Percentiles rank a stretch among this genome's conserved stretches.
Evolutionary conservation across 53 echinoderm and acorn worm genomes (phyloP).

Genomic region (Stichopus horrens): DNA sequence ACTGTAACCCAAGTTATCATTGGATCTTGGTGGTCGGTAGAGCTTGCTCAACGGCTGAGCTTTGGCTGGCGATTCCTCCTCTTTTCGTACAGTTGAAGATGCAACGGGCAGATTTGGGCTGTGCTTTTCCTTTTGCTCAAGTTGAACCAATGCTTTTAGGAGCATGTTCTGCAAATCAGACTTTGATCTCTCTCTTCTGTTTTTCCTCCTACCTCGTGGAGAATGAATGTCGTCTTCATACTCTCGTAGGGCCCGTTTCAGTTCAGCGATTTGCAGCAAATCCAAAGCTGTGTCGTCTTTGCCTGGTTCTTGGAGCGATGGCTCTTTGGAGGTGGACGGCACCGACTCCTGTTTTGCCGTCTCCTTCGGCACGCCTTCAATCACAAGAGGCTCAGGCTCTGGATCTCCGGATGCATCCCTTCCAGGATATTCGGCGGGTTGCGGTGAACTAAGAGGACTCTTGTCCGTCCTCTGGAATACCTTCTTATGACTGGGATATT

Average conservation of each 20-base stretch:
- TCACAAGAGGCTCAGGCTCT: constrained; percentile 24
- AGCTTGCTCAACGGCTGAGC: constrained; percentile 53
- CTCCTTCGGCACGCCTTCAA: constrained; percentile 5
- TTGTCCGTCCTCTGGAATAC: constrained; percentile 37
- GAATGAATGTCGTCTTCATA: constrained; percentile 47
- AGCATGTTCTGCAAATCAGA: constrained; percentile 63
- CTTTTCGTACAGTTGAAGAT: not conserved
- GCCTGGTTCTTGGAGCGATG: not conserved
- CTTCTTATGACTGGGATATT: constrained; percentile 39
- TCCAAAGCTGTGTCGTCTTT: constrained; percentile 24
- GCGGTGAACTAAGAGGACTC: constrained; percentile 1
- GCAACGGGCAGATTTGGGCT: not conserved
- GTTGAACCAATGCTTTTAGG: constrained; percentile 13
- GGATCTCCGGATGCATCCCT: constrained; percentile 20
- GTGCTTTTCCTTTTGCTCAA: constrained; percentile 11
- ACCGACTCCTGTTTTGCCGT: not conserved
- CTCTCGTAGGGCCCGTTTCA: constrained; percentile 31
- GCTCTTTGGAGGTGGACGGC: not conserved
- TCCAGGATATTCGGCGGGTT: not conserved
- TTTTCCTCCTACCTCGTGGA: constrained; percentile 37
- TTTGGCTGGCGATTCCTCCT: constrained; percentile 17
- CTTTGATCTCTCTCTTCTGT: constrained; percentile 68
- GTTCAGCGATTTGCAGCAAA: constrained; percentile 29
- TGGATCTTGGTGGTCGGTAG: constrained; percentile 70
- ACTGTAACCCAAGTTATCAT: constrained; percentile 85